phyloP scores from a whole-genome alignment of 2,797 vertebrate species.

The Pangasius sanitwongsei region DNA sequence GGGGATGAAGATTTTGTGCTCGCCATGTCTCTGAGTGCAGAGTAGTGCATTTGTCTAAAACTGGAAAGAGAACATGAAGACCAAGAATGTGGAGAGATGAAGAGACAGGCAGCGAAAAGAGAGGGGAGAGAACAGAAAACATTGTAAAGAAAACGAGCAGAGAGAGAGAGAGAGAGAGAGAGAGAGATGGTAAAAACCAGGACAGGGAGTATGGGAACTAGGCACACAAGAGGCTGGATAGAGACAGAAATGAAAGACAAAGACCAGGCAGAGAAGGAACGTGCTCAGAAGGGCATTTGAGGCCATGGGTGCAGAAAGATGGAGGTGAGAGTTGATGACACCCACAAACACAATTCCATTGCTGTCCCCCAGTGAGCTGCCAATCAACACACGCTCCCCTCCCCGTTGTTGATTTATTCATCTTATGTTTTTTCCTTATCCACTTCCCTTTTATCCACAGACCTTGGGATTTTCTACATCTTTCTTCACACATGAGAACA shows the following conservation, averaged over 20 bases:
- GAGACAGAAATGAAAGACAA: conserved; percentile 52
- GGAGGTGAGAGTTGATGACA: background rate
- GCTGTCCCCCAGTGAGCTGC: conserved; percentile 58
- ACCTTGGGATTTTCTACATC: conserved; percentile 31
- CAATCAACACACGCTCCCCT: conserved; percentile 16
- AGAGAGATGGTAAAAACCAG: conserved; percentile 7
- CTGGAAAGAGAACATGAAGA: conserved; percentile 26
- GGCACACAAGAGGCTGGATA: conserved; percentile 38
- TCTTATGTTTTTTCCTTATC: background rate
- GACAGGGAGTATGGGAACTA: conserved; percentile 24
- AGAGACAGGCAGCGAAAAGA: background rate
- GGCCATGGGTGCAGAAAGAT: background rate
- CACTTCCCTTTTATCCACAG: background rate
- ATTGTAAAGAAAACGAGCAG: background rate
- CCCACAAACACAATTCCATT: conserved; percentile 37
- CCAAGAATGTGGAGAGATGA: background rate
- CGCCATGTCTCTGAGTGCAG: background rate
- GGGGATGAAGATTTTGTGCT: background rate
- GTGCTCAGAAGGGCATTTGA: background rate
- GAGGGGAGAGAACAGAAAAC: background rate
- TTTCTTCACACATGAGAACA: conserved; percentile 55
- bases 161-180: background rate
- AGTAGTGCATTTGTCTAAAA: conserved; percentile 12
- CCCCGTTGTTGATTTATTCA: background rate
- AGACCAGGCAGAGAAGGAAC: conserved; percentile 29